Evolutionary conservation across 2,797 vertebrate species (phyloP).

Genomic region (Neosalanx taihuensis): DNA sequence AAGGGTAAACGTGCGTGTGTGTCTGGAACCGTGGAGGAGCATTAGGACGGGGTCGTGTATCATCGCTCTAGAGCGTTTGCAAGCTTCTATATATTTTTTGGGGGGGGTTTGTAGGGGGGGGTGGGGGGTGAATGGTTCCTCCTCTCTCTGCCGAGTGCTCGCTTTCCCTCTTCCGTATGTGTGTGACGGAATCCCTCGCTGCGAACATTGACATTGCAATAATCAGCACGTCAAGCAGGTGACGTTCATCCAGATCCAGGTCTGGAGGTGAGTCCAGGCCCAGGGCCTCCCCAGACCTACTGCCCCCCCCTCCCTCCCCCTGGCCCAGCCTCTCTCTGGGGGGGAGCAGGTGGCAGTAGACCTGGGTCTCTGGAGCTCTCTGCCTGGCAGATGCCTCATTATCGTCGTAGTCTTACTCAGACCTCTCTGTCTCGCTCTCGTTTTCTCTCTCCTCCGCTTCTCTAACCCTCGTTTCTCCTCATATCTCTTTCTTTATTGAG

Average conservation of each 20-base stretch:
- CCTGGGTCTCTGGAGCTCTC: not conserved
- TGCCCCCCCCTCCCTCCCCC: too few species aligned
- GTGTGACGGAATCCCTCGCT: too few species aligned
- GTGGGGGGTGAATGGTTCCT: not conserved
- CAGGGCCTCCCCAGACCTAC: too few species aligned
- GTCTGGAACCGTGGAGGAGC: not conserved
- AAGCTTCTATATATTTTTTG: not conserved
- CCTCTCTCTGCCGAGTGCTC: not conserved
- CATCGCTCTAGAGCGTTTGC: not conserved
- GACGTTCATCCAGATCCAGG: too few species aligned
- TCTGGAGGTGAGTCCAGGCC: too few species aligned
- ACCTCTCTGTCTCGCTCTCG: not conserved
- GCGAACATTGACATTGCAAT: too few species aligned
- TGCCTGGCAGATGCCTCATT: not conserved
- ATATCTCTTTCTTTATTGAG: too few species aligned
- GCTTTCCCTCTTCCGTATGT: too few species aligned
- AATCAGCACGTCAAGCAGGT: too few species aligned
- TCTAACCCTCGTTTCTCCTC: too few species aligned
- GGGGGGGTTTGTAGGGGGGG: not conserved
- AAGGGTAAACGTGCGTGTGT: not conserved
- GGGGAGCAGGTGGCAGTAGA: not conserved
- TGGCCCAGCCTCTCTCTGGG: too few species aligned
- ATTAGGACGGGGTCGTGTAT: slow-evolving; percentile 8
- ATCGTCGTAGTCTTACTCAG: too few species aligned
- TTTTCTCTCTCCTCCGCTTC: not conserved